These are phyloP conservation scores for Lydus trimaculatus DNA, from an alignment of 2,888 invertebrate genomes.

Conservation along the genomic window DNA sequence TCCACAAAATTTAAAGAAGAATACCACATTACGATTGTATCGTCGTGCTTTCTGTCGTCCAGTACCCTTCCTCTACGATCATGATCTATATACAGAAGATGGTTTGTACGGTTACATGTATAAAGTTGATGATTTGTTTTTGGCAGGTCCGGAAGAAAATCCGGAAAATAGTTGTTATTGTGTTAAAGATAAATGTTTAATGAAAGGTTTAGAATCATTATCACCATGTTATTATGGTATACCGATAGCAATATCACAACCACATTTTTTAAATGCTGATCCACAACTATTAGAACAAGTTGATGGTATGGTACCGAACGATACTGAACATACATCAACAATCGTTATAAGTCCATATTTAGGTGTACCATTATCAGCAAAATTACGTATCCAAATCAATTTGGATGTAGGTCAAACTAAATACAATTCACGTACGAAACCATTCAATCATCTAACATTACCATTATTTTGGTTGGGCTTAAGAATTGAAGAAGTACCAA, in stretches of 20 bases:
- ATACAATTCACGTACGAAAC: constrained; percentile 68
- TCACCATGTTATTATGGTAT: constrained; percentile 68
- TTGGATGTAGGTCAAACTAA: constrained; percentile 69
- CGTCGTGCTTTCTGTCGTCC: constrained; percentile 80
- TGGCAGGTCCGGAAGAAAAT: constrained; percentile 64
- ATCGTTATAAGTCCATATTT: constrained; percentile 76
- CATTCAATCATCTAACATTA: constrained; percentile 70
- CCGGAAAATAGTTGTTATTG: constrained; percentile 74
- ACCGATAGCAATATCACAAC: constrained; percentile 73
- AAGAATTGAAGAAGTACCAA: constrained; percentile 53
- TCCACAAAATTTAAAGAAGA: constrained; percentile 66
- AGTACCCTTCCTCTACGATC: constrained; percentile 64
- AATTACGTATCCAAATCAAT: constrained; percentile 76
- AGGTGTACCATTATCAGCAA: constrained; percentile 71
- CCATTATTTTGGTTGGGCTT: constrained; percentile 79
- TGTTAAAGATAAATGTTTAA: constrained; percentile 75
- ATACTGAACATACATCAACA: constrained; percentile 63
- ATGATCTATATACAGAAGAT: constrained; percentile 52
- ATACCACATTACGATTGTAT: constrained; percentile 69
- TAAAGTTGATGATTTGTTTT: constrained; percentile 67
- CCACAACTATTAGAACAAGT: constrained; percentile 65
- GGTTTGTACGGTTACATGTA: constrained; percentile 70
- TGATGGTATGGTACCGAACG: constrained; percentile 69
- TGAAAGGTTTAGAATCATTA: constrained; percentile 63
- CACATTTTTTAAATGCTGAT: constrained; percentile 71